Evolutionary conservation across 2,888 invertebrate genomes (phyloP), one percentile per base, ranked within the genome.

Genomic region (Drosophila prolongata): DNA sequence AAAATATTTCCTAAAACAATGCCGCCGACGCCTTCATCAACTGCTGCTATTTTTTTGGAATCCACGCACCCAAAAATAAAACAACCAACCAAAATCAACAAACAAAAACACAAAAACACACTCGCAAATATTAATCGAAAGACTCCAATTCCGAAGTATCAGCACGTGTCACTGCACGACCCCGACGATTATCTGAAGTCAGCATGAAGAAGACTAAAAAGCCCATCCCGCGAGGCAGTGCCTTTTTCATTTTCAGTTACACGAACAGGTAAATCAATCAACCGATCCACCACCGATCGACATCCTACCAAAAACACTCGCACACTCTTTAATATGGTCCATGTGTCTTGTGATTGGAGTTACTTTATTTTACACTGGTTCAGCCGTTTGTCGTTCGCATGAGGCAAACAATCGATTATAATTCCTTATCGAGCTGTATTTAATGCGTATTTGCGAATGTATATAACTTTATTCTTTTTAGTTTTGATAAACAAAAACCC

Each of bases 201-300:
- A 96, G 96, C 94, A 95, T 96, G 91, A 95, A 95, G 93, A 96
- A 95, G 93, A 95, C 95, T 93, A 95, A 95, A 93, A 97, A 97
- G 93, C 97, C 98, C 87, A 97, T 98, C 91, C 98, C 98, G 81
- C 95, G 95, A 92, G 97, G 96, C 90, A 95, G 96, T 92, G 96
- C 98, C 89, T 95, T 98, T 94, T 98, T 98, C 95, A 95, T 98
- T 93, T 97, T 98, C 95, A 95, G 96, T 92, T 95, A 95, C 93
- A 96, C 95, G 89, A 98, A 98, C 96, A 97, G 96, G 97, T 98
- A 96, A 95, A 62, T 40, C 40, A 40, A 44, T 44, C 44, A 44
- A 44, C 6, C 46, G 46, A 46, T 46, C 43, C 19, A 73, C 53
- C 50, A 56, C 40, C 24, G 72, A 56, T 55, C 46, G 54, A 54